Base-by-base conservation (phyloP, 2,113 vertebrate species). In the Otocyon megalotis region DNA sequence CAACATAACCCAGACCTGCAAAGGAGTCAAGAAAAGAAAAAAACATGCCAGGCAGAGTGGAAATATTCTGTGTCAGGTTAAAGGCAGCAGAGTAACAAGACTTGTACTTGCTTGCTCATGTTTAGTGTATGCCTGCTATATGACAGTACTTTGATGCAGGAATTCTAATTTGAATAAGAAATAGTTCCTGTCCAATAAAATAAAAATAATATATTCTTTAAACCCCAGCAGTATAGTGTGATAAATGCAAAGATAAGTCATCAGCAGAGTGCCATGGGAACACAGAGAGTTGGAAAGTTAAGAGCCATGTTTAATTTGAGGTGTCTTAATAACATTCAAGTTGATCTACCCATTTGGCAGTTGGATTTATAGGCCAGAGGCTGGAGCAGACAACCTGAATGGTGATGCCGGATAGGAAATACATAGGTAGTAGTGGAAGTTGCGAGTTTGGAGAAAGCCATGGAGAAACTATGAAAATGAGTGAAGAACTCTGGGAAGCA, bases 1-100 rank as follows among this genome's bases (percentile, higher is more conserved):
- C 96, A 97, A 96, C 93, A 94, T 22, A 95, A 74, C 77, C 26
- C 22, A 92, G 91, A 91, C 50, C 76, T 69, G 22, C 60, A 26
- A 32, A n/a, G 26, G 56, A 95, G 48, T 62, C 71, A 56, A 84
- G 63, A 60, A 83, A 84, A 92, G 96, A 83, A 67, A 90, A 54
- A 87, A 85, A 32, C n/a, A 14, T 17, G 56, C 30, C 2, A 6
- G n/a, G 76, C n/a, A 32, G 50, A 93, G 58, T 3, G 54, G 54
- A 77, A 12, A 80, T 28, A 10, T 7, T 84, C 65, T 32, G 54
- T 62, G 69, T 37, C 17, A n/a, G 32, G 19, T 82, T 81, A 53
- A 69, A 5, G 54, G 56, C 48, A 63, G 30, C 8, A 53, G 60
- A 0, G 11, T 30, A 19, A 37, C 8, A 63, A 58, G 54, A 58